Evolutionary conservation across 2,113 vertebrate species (phyloP).

Genomic region (Forbesichthys papilliferus): DNA sequence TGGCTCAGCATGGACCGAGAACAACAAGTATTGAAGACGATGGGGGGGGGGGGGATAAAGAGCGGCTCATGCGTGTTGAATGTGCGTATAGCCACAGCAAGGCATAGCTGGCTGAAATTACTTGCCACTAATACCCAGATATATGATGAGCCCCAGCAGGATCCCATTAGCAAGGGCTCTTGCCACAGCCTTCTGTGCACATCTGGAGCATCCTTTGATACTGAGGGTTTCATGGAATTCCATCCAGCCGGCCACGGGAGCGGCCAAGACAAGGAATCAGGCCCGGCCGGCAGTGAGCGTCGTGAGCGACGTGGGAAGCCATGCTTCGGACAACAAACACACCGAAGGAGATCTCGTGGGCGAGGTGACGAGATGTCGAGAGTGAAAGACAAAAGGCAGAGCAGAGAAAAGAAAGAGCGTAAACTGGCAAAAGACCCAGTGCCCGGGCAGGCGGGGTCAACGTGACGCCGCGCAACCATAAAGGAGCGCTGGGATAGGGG

Average conservation of each 20-base stretch:
- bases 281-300: too few species aligned
- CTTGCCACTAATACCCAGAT: conserved; percentile 73
- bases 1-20: conserved; percentile 66
- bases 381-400: conserved; percentile 10
- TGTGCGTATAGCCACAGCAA: conserved; percentile 64
- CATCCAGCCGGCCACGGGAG: conserved; percentile 20
- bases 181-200: conserved; percentile 47
- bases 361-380: neutral
- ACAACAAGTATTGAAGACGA: conserved; percentile 26
- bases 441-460: conserved; percentile 53
- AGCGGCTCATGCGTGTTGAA: conserved; percentile 56
- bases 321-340: conserved; percentile 6
- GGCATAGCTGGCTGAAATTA: conserved; percentile 66
- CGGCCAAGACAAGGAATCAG: conserved; percentile 8
- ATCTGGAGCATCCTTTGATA: conserved; percentile 61
- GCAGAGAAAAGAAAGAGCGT: conserved; percentile 45
- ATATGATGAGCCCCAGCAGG: conserved; percentile 59
- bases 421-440: conserved; percentile 58
- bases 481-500: conserved; percentile 57
- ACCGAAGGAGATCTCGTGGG: conserved; percentile 13
- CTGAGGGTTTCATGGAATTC: conserved; percentile 55
- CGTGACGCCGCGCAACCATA: conserved; percentile 60
- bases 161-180: conserved; percentile 57
- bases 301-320: too few species aligned
- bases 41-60: too few species aligned